Base-by-base conservation (phyloP, 2,888 invertebrate genomes). In the Pterostichus niger region DNA sequence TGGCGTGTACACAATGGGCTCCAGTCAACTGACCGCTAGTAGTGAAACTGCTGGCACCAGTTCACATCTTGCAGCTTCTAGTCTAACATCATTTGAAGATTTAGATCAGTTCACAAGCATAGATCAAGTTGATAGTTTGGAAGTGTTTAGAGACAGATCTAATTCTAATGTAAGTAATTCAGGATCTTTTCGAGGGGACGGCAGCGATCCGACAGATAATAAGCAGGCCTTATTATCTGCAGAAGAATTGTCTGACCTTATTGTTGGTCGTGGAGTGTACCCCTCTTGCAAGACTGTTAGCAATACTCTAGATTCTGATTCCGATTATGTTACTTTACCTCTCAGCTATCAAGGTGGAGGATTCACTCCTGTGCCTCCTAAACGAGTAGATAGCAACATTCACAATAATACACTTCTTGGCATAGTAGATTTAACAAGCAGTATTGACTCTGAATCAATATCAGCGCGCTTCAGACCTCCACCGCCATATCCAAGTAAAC, bases 171-270 rank as follows among this genome's bases (percentile, higher is more conserved):
- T 95, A 0, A 96, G 96, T 88, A 94, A 94, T n/a, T 91, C 93
- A 40, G 93, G 93, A 24, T 96, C 96, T 75, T 96, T 96, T 88
- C 94, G 96, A 71, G 96, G 96, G 2, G 96, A 96, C 87, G 96
- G 96, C n/a, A 96, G 96, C 87, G 96, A 96, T 89, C 96, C 96
- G 2, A 95, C 96, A 0, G 95, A 95, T 87, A 94, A 93, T 85
- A 85, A 85, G 75, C 86, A 86, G 77, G 85, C 86, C 35, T 90
- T 96, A 82, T 91, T 96, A 7, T 95, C 96, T 44, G 96, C 96
- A 6, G 96, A 96, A 88, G 96, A 96, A 89, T 90, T 96, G 35
- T 96, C 96, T 24, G 96, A 96, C 87, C 89, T 96, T 84, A 96
- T 96, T 82, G 96, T 96, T 0, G 96, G 96, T 0, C 91, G 95